Conservation (phyloP, 1,140 invertebrate species). For the Habropoda laboriosa region DNA sequence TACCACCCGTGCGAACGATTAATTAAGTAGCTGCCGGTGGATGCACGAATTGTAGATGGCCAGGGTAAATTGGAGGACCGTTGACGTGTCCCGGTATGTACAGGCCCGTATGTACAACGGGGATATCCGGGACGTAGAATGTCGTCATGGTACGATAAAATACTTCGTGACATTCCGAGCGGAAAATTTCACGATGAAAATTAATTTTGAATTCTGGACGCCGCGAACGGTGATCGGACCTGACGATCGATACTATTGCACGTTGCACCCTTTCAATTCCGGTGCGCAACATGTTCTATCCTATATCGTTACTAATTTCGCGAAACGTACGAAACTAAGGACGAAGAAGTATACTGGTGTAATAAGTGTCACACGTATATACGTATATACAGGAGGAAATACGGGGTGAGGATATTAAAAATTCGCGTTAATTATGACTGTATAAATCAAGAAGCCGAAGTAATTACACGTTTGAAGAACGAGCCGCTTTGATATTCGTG, state of each 20-base stretch:
- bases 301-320: too few species aligned
- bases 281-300: too few species aligned
- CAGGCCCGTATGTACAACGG: neutral
- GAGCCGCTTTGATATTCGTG: constrained; percentile 21
- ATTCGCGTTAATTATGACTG: constrained; percentile 32
- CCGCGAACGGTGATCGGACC: too few species aligned
- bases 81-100: constrained; percentile 30
- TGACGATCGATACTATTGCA: neutral
- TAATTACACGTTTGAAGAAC: constrained; percentile 37
- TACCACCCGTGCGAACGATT: constrained; percentile 65
- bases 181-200: constrained; percentile 47
- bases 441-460: constrained; percentile 5
- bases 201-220: constrained; percentile 33
- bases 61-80: constrained; percentile 59
- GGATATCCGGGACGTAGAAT: neutral
- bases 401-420: neutral
- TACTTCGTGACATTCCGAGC: constrained; percentile 22
- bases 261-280: too few species aligned
- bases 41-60: constrained; percentile 60
- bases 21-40: constrained; percentile 63
- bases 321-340: too few species aligned
- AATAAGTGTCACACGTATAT: neutral
- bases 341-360: neutral
- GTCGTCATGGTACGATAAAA: constrained; percentile 10
- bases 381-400: neutral